Evolutionary conservation across 2,797 vertebrate species (phyloP), one percentile per base, ranked within the genome.

Genomic region (Streptopelia turtur): DNA sequence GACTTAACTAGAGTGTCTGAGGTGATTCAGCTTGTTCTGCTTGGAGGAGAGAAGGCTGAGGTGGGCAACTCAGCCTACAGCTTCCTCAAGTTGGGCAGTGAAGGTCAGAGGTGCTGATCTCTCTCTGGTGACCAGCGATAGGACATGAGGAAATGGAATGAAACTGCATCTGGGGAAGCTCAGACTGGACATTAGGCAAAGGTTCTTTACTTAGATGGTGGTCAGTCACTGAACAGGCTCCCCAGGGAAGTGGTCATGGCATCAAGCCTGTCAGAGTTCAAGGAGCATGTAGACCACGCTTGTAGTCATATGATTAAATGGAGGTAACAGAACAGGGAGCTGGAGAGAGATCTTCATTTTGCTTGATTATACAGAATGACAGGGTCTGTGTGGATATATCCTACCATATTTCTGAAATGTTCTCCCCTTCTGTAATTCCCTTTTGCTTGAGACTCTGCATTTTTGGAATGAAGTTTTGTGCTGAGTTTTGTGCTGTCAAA

Each of bases 221-320:
- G 41, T 41, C 0, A 1, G 33, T 57, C 60, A 16, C 28, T 74
- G 41, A 37, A 55, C 16, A 55, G 57, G 39, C 8, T 64, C 11
- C 11, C 28, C 39, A 37, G 39, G 39, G 39, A 64, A 72, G 27
- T 14, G 5, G 18, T 28, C 20, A 41, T 2, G 9, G 30, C 24
- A 50, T 16, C 4, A 37, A 47, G 13, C 11, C 39, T 63, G n/a
- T 27, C 49, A 55, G 39, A 27, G 39, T 72, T 47, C 28, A 39
- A 22, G 28, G 39, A 55, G 9, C 1, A 3, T 31, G 24, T 33
- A 0, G 3, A 43, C 0, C 1, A 47, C 1, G 0, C n/a, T 53
- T 2, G 0, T 31, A 55, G 25, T 47, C 9, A 27, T 18, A 55
- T 37, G 17, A 22, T 64, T 64, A 47, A 18, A 28, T 55, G 49